phyloP scores from a whole-genome alignment of 2,888 invertebrate genomes.

The Pachydiplax longipennis region DNA sequence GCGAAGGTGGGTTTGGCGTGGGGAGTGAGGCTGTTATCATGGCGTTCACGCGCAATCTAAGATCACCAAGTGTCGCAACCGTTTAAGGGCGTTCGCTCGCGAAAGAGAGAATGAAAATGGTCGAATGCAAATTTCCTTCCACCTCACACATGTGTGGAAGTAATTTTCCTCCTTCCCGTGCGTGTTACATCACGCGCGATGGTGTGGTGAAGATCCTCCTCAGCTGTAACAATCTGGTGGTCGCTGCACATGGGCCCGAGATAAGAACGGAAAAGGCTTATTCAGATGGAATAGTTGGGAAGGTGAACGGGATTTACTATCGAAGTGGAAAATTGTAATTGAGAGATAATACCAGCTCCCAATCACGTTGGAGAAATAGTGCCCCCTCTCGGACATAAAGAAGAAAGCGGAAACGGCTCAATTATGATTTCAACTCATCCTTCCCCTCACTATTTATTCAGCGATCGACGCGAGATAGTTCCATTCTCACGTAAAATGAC shows the following conservation, averaged over 20 bases:
- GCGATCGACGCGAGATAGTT: neutral
- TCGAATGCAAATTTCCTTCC: neutral
- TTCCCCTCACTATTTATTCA: neutral
- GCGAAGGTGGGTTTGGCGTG: neutral
- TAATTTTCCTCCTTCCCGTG: neutral
- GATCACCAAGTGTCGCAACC: neutral
- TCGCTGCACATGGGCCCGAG: neutral
- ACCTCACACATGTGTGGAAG: neutral
- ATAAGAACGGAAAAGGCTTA: neutral
- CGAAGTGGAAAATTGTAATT: neutral
- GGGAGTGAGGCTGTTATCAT: neutral
- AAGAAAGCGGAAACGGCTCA: neutral
- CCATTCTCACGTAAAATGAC: neutral
- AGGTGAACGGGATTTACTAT: neutral
- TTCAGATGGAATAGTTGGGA: conserved; percentile 3
- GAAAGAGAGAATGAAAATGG: conserved; percentile 1
- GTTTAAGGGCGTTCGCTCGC: neutral
- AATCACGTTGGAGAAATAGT: neutral
- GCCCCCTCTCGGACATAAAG: neutral
- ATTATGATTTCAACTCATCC: neutral
- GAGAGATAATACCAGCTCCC: neutral
- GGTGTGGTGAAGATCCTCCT: neutral
- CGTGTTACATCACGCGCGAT: neutral
- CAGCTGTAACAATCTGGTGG: neutral
- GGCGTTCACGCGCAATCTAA: conserved; percentile 11